Conservation (phyloP, 2,113 vertebrate genomes). For the Paedocypris sp. region DNA sequence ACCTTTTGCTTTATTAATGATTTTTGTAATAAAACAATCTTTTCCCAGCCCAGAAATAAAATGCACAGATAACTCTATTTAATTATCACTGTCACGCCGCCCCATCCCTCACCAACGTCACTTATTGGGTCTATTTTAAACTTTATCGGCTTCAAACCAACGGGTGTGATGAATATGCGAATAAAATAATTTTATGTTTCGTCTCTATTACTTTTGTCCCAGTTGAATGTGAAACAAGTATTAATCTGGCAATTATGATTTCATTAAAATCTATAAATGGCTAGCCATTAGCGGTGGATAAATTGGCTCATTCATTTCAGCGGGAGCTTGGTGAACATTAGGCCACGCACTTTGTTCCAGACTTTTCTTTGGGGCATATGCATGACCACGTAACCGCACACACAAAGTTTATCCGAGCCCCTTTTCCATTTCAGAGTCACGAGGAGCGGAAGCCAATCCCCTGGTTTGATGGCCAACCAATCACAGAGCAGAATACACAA, state of each 20-base stretch:
- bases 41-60: constrained; percentile 37
- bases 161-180: constrained; percentile 58
- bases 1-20: constrained; percentile 33
- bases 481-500: too few relatives aligned
- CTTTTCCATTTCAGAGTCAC: too few relatives aligned
- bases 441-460: too few relatives aligned
- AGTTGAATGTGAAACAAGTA: constrained; percentile 51
- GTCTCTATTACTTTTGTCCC: constrained; percentile 56
- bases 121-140: constrained; percentile 58
- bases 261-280: constrained; percentile 71
- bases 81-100: constrained; percentile 53
- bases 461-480: too few relatives aligned
- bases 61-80: constrained; percentile 41
- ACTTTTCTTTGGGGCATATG: neutral
- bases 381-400: neutral
- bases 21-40: constrained; percentile 43
- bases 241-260: constrained; percentile 62
- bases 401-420: neutral
- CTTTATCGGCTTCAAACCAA: constrained; percentile 56
- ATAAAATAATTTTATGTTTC: constrained; percentile 64
- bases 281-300: constrained; percentile 54
- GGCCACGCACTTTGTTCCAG: constrained; percentile 7
- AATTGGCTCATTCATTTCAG: constrained; percentile 48
- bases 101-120: constrained; percentile 54
- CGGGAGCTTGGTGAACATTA: constrained; percentile 13